Conservation (phyloP, 2,888 invertebrate species). For the Tillus elongatus region DNA sequence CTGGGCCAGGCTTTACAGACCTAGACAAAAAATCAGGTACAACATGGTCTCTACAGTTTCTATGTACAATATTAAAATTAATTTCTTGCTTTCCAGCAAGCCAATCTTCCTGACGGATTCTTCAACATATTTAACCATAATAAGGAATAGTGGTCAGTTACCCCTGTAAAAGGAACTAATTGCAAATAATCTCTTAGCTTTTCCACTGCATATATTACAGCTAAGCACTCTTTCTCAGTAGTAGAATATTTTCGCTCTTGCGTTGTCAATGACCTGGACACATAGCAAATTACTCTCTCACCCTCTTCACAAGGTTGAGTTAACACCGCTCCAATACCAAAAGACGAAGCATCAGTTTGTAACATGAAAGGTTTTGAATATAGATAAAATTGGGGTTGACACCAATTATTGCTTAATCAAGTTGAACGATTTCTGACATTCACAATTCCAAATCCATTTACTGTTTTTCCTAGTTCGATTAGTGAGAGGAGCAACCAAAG, state of each 20-base stretch:
- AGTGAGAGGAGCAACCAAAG: conserved; percentile 6
- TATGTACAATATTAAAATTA: conserved; percentile 15
- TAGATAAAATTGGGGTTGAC: conserved; percentile 12
- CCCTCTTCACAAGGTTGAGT: too few species aligned
- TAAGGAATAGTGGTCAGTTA: conserved; percentile 18
- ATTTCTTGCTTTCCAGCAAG: conserved; percentile 13
- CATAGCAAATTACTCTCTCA: too few species aligned
- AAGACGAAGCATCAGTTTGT: conserved; percentile 23
- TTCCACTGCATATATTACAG: conserved; percentile 17
- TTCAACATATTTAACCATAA: conserved; percentile 12
- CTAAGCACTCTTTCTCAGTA: conserved; percentile 19
- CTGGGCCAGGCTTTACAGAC: too few species aligned
- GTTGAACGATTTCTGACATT: conserved; percentile 11
- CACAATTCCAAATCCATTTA: conserved; percentile 11
- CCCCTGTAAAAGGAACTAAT: conserved; percentile 15
- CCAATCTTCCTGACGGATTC: conserved; percentile 8
- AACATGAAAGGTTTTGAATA: conserved; percentile 16
- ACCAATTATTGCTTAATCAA: conserved; percentile 12
- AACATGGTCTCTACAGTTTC: conserved; percentile 12
- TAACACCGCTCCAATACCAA: conserved; percentile 22
- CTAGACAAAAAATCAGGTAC: conserved; percentile 8
- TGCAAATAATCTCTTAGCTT: conserved; percentile 18
- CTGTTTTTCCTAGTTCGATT: conserved; percentile 4
- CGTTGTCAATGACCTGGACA: conserved; percentile 16
- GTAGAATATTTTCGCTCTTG: conserved; percentile 17